Conservation (phyloP, 2,113 vertebrate species). For the Prolemur simus region DNA sequence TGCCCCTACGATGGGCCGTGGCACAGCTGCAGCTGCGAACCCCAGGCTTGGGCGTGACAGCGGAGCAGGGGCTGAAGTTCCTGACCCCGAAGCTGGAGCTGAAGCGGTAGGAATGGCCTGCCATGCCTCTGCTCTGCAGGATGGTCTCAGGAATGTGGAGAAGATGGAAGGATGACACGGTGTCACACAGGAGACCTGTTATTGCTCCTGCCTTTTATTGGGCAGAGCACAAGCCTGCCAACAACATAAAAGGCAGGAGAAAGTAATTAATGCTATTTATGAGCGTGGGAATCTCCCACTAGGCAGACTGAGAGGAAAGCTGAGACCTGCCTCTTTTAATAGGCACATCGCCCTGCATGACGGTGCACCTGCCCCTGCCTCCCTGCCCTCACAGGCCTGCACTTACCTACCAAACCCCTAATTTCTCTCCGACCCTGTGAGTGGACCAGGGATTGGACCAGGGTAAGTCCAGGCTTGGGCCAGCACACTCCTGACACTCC, state of each 20-base stretch:
- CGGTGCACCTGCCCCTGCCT: not conserved
- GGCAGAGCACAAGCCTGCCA: not conserved
- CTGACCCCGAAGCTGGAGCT: fast-evolving
- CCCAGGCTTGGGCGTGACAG: not conserved
- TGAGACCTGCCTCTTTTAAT: conserved; percentile 67
- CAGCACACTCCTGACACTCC: not conserved
- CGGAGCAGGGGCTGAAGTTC: conserved; percentile 63
- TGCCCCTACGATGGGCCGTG: not conserved
- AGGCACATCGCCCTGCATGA: not conserved
- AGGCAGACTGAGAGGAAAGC: not conserved
- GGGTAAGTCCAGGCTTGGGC: not conserved
- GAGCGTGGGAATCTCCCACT: conserved; percentile 49
- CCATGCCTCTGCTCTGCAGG: not conserved
- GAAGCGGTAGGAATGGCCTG: not conserved
- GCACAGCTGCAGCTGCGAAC: not conserved
- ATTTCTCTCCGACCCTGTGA: not conserved
- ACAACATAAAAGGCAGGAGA: conserved; percentile 61
- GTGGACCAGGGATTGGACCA: not conserved
- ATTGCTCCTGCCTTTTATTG: conserved; percentile 53
- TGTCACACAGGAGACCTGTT: not conserved
- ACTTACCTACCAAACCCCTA: not conserved
- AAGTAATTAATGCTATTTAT: conserved; percentile 48
- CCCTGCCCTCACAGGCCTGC: not conserved
- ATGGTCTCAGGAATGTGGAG: not conserved
- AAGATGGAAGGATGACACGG: not conserved